These are phyloP conservation scores for Heliconius himera DNA, from an alignment of 1,140 invertebrate genomes.

Conservation along the genomic window DNA sequence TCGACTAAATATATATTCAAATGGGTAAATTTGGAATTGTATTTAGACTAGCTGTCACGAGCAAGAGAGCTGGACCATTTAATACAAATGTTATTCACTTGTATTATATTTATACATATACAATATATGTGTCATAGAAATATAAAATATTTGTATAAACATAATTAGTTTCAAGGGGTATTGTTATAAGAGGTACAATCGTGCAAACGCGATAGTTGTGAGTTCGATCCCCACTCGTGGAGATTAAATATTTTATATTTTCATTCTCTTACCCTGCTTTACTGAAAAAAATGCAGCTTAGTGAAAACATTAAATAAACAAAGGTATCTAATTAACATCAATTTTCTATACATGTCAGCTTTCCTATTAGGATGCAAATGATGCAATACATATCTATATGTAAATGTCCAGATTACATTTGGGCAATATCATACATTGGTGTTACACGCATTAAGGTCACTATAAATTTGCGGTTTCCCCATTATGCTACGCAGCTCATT, in stretches of 20 bases:
- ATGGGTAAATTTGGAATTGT: background rate
- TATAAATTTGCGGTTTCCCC: slow-evolving; percentile 16
- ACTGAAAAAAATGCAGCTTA: background rate
- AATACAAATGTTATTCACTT: background rate
- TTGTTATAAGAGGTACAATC: too few relatives aligned
- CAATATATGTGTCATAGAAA: background rate
- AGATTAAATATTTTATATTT: too few relatives aligned
- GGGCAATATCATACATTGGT: slow-evolving; percentile 25
- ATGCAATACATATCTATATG: slow-evolving; percentile 34
- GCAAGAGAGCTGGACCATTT: background rate
- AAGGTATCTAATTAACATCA: slow-evolving; percentile 12
- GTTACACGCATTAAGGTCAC: slow-evolving; percentile 24
- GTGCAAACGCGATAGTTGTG: too few relatives aligned
- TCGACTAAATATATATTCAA: background rate
- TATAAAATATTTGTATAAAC: too few relatives aligned
- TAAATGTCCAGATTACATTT: slow-evolving; percentile 34
- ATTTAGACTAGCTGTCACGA: background rate
- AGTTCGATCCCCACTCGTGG: too few relatives aligned
- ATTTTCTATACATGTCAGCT: slow-evolving; percentile 30
- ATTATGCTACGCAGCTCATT: slow-evolving; percentile 16
- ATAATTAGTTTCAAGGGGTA: too few relatives aligned
- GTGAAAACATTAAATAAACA: background rate
- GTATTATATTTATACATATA: background rate
- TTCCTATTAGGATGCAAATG: slow-evolving; percentile 34
- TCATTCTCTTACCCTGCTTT: background rate